phyloP scores from a whole-genome alignment of 2,888 invertebrate genomes.

The Tinea pellionella region DNA sequence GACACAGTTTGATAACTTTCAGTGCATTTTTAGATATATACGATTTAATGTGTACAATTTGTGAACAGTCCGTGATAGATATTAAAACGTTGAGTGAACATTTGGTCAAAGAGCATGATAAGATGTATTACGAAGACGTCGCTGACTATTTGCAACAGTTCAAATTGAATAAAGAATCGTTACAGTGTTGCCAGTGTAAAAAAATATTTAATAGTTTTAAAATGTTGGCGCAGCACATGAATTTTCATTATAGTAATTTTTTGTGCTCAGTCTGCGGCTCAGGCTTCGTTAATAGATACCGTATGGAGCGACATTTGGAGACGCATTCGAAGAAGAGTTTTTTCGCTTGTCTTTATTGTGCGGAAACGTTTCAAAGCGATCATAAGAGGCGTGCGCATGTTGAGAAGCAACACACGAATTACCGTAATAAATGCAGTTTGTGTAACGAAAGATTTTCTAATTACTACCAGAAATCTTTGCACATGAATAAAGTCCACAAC shows the following conservation, averaged over 20 bases:
- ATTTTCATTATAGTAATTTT: conserved; percentile 52
- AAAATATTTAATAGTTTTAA: conserved; percentile 56
- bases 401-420: too few species aligned
- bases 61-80: conserved; percentile 36
- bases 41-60: conserved; percentile 49
- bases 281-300: conserved; percentile 52
- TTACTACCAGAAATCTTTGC: conserved; percentile 56
- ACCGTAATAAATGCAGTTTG: conserved; percentile 45
- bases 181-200: conserved; percentile 48
- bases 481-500: conserved; percentile 57
- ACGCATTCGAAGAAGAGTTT: conserved; percentile 30
- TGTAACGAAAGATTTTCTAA: conserved; percentile 58
- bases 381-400: conserved; percentile 56
- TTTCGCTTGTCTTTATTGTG: conserved; percentile 42
- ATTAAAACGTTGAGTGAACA: conserved; percentile 40
- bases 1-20: conserved; percentile 48
- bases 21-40: conserved; percentile 55
- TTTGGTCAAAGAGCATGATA: conserved; percentile 42
- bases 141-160: conserved; percentile 54
- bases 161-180: conserved; percentile 43
- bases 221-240: conserved; percentile 57
- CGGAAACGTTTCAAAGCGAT: conserved; percentile 45
- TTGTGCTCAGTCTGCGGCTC: conserved; percentile 57
- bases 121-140: conserved; percentile 42
- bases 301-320: conserved; percentile 48